These are phyloP conservation scores for Acrobeloides nanus DNA, from an alignment of 2,888 invertebrate genomes.

Conservation along the genomic window DNA sequence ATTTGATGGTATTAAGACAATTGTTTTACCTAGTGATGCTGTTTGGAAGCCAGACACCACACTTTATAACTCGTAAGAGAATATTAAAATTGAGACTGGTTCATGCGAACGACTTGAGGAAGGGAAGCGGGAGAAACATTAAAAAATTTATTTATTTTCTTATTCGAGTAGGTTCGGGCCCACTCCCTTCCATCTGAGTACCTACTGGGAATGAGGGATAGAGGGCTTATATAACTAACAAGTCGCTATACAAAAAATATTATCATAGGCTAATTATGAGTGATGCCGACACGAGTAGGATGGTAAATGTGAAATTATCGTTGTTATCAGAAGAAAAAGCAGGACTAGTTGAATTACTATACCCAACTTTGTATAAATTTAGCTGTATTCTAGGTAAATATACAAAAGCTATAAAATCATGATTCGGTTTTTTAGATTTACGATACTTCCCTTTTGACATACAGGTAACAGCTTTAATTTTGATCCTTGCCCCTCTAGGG, in stretches of 20 bases:
- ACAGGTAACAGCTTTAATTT: too few relatives aligned
- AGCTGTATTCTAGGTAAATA: too few relatives aligned
- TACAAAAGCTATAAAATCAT: too few relatives aligned
- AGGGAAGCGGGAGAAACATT: too few relatives aligned
- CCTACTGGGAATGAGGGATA: too few relatives aligned
- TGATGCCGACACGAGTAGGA: conserved; percentile 35
- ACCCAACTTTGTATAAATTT: conserved; percentile 43
- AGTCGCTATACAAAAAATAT: too few relatives aligned
- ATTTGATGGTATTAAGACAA: conserved; percentile 31
- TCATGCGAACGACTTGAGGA: too few relatives aligned
- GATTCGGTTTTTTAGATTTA: conserved; percentile 20
- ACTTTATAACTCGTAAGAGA: conserved; percentile 17
- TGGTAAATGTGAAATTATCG: conserved; percentile 39
- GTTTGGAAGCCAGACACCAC: conserved; percentile 40
- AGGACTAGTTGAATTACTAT: conserved; percentile 36
- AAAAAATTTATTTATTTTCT: too few relatives aligned
- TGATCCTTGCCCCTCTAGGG: too few relatives aligned
- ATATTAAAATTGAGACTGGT: not conserved
- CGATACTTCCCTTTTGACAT: conserved; percentile 38
- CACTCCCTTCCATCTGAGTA: too few relatives aligned
- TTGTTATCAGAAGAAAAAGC: conserved; percentile 29
- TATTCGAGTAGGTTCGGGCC: too few relatives aligned
- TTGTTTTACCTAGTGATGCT: conserved; percentile 33
- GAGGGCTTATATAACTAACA: too few relatives aligned
- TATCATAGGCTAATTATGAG: conserved; percentile 33